Evolutionary conservation across 1,140 invertebrate species (phyloP), one percentile per base, ranked within the genome.

Genomic region (Glossosoma conforme): DNA sequence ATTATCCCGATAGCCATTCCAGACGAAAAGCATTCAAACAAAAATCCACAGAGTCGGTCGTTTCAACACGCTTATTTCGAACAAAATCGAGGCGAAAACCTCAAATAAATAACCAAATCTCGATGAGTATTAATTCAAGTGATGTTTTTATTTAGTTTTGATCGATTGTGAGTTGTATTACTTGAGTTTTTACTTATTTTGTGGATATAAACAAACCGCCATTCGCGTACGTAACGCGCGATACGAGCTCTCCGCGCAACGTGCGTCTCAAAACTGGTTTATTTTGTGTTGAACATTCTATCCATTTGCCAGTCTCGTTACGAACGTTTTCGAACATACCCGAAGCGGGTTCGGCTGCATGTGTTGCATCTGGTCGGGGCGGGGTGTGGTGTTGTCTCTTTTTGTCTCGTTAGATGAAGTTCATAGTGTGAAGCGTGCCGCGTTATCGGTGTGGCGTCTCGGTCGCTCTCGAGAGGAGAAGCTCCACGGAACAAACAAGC

Each of bases 121-220:
- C n/a, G n/a, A n/a, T n/a, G n/a, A n/a, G n/a, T n/a, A n/a, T n/a
- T n/a, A n/a, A n/a, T n/a, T n/a, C n/a, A n/a, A n/a, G n/a, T n/a
- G n/a, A n/a, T n/a, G n/a, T n/a, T n/a, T n/a, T n/a, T n/a, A n/a
- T n/a, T n/a, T n/a, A n/a, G n/a, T n/a, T n/a, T n/a, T n/a, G n/a
- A n/a, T n/a, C n/a, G n/a, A n/a, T n/a, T n/a, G n/a, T n/a, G n/a
- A n/a, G n/a, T n/a, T n/a, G n/a, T n/a, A n/a, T n/a, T n/a, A n/a
- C n/a, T n/a, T n/a, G n/a, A n/a, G 35, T 52, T 52, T 40, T 14
- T 19, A 37, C 11, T 21, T 15, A 43, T 49, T 49, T 54, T 45
- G 13, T 33, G n/a, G 40, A 54, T 24, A 53, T 53, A 58, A 58
- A 58, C 56, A 58, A 54, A 58, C 42, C 42, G 32, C 44, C 44